Percentiles rank a stretch among this genome's conserved stretches.
phyloP scores from a whole-genome alignment of 2,113 vertebrate species.

The Smithornis capensis region DNA sequence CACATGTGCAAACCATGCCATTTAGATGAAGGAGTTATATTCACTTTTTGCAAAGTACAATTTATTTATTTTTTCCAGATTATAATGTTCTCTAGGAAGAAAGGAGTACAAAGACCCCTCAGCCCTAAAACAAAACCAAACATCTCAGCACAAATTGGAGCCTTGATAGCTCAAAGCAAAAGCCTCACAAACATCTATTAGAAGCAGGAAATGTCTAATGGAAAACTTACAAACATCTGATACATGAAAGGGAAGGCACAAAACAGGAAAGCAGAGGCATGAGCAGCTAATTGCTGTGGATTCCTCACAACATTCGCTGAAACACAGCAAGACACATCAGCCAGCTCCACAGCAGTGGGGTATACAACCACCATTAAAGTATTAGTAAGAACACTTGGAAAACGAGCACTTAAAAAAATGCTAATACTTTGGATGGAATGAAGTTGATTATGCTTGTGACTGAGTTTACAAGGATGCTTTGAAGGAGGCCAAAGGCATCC shows the following conservation, averaged over 20 bases:
- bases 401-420: background rate
- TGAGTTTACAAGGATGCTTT: constrained; percentile 26
- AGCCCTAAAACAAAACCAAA: constrained; percentile 61
- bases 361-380: constrained; percentile 42
- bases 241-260: constrained; percentile 72
- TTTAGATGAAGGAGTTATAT: constrained; percentile 30
- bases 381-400: background rate
- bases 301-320: constrained; percentile 50
- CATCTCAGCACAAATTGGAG: constrained; percentile 65
- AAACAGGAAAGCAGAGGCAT: constrained; percentile 72
- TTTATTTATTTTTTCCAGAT: constrained; percentile 62
- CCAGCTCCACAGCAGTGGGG: background rate
- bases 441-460: background rate
- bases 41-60: constrained; percentile 46
- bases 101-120: constrained; percentile 52
- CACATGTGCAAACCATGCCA: constrained; percentile 48
- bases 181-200: constrained; percentile 70
- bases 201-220: constrained; percentile 75
- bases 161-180: constrained; percentile 69
- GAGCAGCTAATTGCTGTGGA: constrained; percentile 70
- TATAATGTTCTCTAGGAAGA: constrained; percentile 51
- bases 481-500: constrained; percentile 5
- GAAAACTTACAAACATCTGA: constrained; percentile 76
- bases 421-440: background rate
- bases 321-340: constrained; percentile 61